Base-by-base conservation (phyloP, 2,888 invertebrate species). In the Ernsta delagoae region DNA sequence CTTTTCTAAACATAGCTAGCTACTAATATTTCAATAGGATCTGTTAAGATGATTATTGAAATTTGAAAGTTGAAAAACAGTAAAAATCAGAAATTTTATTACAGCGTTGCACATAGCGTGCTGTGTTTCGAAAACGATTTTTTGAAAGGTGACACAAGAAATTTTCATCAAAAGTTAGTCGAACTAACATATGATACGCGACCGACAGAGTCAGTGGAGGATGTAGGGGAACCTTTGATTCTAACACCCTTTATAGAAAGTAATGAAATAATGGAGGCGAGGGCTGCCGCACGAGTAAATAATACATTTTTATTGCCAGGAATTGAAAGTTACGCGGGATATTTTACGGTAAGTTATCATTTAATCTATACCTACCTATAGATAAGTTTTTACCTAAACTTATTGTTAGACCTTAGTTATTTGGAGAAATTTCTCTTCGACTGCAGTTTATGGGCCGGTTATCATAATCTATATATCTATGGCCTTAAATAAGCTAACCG, bases 211-310 rank as follows among this genome's bases (percentile, higher is more conserved):
- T 24, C 24, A 24, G 24, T 24, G 24, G 50, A 53, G 24, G 50
- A 53, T 2, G 50, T 53, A 8, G 50, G 50, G 8, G 50, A 16
- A 24, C 50, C 50, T 24, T 16, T 53, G 24, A 53, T 53, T 53
- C 50, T 53, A 8, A 53, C 50, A 53, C 50, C 50, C 3, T 53
- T 53, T 53, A 53, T 53, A 53, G 50, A 53, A 53, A 24, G 2
- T 8, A 50, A 50, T 8, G 16, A 50, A 16, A 50, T 3, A 16
- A 50, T 8, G 4, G 50, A 50, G 50, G 50, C 50, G 16, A 50
- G 50, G 8, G 50, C 16, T 2, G 50, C 50, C 3, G 50, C 24
- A 53, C 8, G 7, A 24, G 16, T 24, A 8, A 53, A 53, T 8
- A 16, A 53, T 53, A 53, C 50, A 8, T 53, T 53, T 53, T 53